These are phyloP conservation scores for Pterostichus madidus DNA, from an alignment of 2,888 invertebrate genomes.

Conservation along the genomic window DNA sequence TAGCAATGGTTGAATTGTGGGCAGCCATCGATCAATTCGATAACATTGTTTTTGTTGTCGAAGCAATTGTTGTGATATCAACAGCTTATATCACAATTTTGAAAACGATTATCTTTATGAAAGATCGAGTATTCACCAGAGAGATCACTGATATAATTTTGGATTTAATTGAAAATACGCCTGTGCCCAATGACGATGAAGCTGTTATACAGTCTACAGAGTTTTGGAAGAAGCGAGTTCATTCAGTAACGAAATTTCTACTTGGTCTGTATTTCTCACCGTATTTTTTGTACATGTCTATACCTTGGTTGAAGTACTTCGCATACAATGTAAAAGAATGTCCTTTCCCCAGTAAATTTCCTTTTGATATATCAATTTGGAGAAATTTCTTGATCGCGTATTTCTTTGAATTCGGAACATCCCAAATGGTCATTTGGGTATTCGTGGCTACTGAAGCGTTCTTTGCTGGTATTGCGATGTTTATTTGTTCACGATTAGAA, in stretches of 20 bases:
- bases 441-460: background rate
- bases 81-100: background rate
- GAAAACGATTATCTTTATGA: background rate
- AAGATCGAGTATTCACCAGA: background rate
- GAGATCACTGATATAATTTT: background rate
- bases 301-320: slow-evolving; percentile 17
- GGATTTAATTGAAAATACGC: background rate
- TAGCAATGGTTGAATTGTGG: slow-evolving; percentile 7
- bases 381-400: background rate
- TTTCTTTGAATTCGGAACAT: slow-evolving; percentile 7
- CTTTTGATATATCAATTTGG: background rate
- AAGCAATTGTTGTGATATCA: background rate
- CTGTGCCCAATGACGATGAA: background rate
- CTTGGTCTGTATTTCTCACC: background rate
- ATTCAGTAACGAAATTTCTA: background rate
- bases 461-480: slow-evolving; percentile 6
- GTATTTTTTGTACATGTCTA: background rate
- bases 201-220: background rate
- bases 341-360: slow-evolving; percentile 22
- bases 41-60: background rate
- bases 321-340: background rate
- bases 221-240: slow-evolving; percentile 21
- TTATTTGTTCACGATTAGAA: slow-evolving; percentile 39
- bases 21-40: background rate
- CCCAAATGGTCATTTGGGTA: background rate